Evolutionary conservation across 2,113 vertebrate species (phyloP).

Genomic region (Callospermophilus lateralis): DNA sequence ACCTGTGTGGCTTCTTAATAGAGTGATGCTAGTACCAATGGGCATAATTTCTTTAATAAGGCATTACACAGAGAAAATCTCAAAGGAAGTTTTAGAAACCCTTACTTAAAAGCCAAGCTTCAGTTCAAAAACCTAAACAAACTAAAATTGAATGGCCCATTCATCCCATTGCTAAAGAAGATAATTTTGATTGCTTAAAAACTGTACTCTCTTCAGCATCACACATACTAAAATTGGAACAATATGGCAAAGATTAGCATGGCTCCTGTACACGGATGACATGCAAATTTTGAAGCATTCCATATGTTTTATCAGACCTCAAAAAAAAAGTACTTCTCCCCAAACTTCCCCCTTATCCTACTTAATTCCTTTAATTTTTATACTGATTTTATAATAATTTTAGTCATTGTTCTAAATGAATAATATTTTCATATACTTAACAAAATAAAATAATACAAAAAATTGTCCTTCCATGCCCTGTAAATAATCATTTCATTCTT

Average conservation of each 20-base stretch:
- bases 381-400: background rate
- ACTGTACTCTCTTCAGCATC: background rate
- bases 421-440: background rate
- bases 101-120: conserved; percentile 55
- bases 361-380: background rate
- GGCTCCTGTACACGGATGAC: too few relatives aligned
- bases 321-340: background rate
- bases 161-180: background rate
- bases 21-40: background rate
- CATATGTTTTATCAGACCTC: too few relatives aligned
- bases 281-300: too few relatives aligned
- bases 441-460: conserved; percentile 2
- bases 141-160: background rate
- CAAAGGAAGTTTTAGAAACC: conserved; percentile 47
- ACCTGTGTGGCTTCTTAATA: conserved; percentile 7
- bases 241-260: too few relatives aligned
- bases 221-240: too few relatives aligned
- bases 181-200: background rate
- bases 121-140: conserved; percentile 13
- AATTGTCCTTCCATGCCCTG: background rate
- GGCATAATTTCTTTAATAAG: conserved; percentile 28
- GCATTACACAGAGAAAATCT: background rate
- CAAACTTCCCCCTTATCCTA: background rate
- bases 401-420: background rate
- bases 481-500: background rate